Evolutionary conservation across 1,140 invertebrate genomes (phyloP).

Genomic region (Aphis craccivora): DNA sequence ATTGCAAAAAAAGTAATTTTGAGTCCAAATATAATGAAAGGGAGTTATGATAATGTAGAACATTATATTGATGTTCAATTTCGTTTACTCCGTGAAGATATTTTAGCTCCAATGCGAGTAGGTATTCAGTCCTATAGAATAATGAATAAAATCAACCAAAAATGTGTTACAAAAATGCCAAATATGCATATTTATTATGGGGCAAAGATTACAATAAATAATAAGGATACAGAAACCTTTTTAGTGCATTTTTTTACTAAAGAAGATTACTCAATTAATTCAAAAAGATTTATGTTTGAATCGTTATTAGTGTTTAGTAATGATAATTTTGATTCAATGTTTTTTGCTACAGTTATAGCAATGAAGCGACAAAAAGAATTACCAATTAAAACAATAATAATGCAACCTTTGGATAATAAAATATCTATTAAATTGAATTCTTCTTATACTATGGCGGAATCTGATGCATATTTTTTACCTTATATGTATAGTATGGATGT

Average conservation of each 20-base stretch:
- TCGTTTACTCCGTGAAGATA: constrained; percentile 68
- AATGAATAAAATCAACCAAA: not conserved
- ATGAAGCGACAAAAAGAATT: constrained; percentile 62
- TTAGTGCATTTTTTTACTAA: constrained; percentile 12
- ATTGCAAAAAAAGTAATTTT: constrained; percentile 62
- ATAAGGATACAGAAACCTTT: not conserved
- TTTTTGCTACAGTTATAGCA: constrained; percentile 62
- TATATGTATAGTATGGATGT: constrained; percentile 72
- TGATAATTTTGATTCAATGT: constrained; percentile 70
- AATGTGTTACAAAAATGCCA: not conserved
- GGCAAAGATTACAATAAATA: not conserved
- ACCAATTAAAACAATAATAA: constrained; percentile 15
- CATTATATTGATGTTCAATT: constrained; percentile 71
- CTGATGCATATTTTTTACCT: constrained; percentile 73
- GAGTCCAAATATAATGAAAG: constrained; percentile 65
- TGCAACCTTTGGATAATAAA: not conserved
- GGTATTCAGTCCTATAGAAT: constrained; percentile 55
- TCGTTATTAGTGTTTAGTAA: constrained; percentile 75
- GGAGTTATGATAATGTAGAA: constrained; percentile 65
- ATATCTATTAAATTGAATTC: constrained; percentile 63
- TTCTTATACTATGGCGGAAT: constrained; percentile 71
- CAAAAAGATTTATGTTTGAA: constrained; percentile 71
- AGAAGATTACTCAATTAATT: constrained; percentile 48
- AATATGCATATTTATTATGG: constrained; percentile 33
- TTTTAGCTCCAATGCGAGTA: constrained; percentile 60